Base-by-base conservation (phyloP, 2,797 vertebrate genomes). In the Molothrus aeneus region DNA sequence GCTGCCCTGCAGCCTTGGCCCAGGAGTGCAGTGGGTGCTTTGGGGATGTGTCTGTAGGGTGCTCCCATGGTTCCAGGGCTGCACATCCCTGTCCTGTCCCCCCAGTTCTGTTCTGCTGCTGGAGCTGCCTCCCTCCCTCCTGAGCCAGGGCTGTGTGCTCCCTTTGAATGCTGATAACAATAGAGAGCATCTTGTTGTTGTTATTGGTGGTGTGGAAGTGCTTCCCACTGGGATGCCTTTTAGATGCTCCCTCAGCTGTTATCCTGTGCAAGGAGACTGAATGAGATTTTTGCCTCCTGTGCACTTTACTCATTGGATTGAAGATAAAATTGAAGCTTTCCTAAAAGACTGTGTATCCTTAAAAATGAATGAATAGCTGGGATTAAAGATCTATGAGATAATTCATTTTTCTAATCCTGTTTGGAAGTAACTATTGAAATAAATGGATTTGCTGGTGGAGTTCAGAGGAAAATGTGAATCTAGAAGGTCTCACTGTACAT, bases 301-400 rank as follows among this genome's bases (percentile, higher is more conserved):
- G 43, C 92, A 63, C n/a, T 90, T 94, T 68, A 38, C 54, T 95
- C 65, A 75, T 68, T 92, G 84, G 85, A 93, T 95, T 96, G 91
- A 94, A 69, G 74, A 48, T 69, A 78, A 92, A 94, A 73, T 34
- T n/a, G 47, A 90, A 93, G 72, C 42, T 86, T 84, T 86, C 34
- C 26, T 40, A 48, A 78, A 82, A 71, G 64, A 40, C 21, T 61
- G 10, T 36, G n/a, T 81, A 78, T 65, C 22, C 50, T 87, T 90
- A 81, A 90, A 90, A 82, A 51, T 50, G 28, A 69, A 51, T 60
- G 21, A 91, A 28, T 86, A 31, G 20, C 4, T 2, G 6, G 20
- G 68, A 78, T 86, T 88, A 65, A 87, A 89, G 80, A 57, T 11
- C 25, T 3, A 0, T 2, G 45, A 75, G 54, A 21, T 31, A 38